Conservation (phyloP, 2,888 invertebrate species). For the Plebejus melissa region DNA sequence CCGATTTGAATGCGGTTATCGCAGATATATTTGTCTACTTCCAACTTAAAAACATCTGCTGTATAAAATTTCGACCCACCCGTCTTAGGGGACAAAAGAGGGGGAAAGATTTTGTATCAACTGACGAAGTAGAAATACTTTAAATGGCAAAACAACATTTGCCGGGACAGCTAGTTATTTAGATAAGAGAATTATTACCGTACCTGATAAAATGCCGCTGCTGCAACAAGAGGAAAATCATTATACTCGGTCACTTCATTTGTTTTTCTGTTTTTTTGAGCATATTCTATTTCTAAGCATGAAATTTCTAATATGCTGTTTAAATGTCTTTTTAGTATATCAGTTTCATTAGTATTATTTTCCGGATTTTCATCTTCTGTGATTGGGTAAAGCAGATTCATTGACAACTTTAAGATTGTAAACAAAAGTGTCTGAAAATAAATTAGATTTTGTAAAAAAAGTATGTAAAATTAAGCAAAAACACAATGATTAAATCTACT, state of each 20-base stretch:
- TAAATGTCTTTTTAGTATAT: constrained; percentile 58
- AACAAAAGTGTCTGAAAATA: constrained; percentile 58
- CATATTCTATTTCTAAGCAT: constrained; percentile 52
- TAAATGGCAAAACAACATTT: too few species aligned
- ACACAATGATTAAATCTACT: too few species aligned
- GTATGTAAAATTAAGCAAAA: too few species aligned
- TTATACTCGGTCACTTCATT: constrained; percentile 46
- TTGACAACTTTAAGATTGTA: constrained; percentile 52
- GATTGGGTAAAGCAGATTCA: constrained; percentile 62
- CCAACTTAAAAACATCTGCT: too few species aligned
- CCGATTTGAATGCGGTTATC: too few species aligned
- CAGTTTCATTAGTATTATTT: constrained; percentile 60
- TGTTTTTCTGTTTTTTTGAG: constrained; percentile 54
- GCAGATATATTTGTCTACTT: too few species aligned
- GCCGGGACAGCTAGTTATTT: too few species aligned
- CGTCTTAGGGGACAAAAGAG: too few species aligned
- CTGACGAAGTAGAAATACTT: too few species aligned
- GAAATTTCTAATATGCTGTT: constrained; percentile 61
- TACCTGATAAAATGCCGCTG: constrained; percentile 65
- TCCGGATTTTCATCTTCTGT: constrained; percentile 50
- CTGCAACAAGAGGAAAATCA: constrained; percentile 54
- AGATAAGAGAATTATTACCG: constrained; percentile 43
- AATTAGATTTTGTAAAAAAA: neutral
- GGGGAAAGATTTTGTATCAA: too few species aligned
- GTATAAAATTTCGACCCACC: too few species aligned